A percentile compares a stretch with the other conserved stretches of the same genome.
Evolutionary conservation across 2,797 vertebrate species (phyloP).

Genomic region (Epinephelus malabaricus): DNA sequence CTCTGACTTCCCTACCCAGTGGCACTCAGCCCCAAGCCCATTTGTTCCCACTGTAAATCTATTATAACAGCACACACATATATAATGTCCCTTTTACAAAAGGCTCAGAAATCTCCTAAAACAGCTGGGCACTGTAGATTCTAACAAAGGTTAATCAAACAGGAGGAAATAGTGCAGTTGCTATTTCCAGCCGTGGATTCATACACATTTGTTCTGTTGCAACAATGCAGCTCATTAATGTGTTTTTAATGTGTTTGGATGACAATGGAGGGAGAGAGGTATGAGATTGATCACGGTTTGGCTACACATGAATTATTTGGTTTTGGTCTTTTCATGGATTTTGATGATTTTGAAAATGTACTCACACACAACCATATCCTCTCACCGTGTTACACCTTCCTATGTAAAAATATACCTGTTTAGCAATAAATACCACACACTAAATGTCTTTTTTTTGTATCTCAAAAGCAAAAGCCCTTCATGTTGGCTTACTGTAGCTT

Average conservation of each 20-base stretch:
- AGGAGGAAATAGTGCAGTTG: not conserved
- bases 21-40: not conserved
- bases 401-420: not conserved
- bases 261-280: not conserved
- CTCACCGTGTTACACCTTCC: not conserved
- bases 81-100: not conserved
- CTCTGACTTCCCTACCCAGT: not conserved
- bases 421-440: not conserved
- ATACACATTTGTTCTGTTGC: not conserved
- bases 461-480: not conserved
- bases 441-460: not conserved
- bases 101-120: not conserved
- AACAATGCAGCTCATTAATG: not conserved
- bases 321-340: not conserved
- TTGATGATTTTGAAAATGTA: not conserved
- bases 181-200: constrained; percentile 16
- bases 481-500: not conserved
- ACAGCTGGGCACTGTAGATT: not conserved
- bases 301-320: not conserved
- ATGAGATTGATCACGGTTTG: not conserved
- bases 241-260: not conserved
- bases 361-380: not conserved
- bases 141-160: not conserved
- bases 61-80: not conserved
- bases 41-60: not conserved